phyloP scores from a whole-genome alignment of 2,113 vertebrate species.

The Eurypyga helias region DNA sequence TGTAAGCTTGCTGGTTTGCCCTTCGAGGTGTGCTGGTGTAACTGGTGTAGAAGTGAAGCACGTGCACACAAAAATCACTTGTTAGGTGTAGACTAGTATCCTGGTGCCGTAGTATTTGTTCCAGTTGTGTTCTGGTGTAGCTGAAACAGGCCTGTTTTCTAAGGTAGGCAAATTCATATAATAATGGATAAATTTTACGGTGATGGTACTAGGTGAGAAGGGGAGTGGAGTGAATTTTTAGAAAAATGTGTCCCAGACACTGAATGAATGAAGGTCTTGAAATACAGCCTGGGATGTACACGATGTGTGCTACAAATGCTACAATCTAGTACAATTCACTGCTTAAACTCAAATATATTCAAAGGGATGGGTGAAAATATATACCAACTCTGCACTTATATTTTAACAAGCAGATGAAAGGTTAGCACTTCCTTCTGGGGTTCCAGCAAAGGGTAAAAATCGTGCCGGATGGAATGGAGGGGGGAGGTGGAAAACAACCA shows the following conservation, averaged over 20 bases:
- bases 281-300: rapidly evolving
- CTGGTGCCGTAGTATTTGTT: background rate
- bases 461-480: background rate
- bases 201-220: background rate
- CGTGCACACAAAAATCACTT: background rate
- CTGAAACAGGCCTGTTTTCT: background rate
- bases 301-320: background rate
- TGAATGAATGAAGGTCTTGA: background rate
- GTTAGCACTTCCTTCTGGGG: background rate
- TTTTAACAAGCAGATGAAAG: background rate
- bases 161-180: background rate
- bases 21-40: background rate
- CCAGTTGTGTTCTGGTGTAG: background rate
- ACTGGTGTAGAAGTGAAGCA: background rate
- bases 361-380: background rate
- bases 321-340: background rate
- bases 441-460: background rate
- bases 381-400: background rate
- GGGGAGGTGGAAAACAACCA: background rate
- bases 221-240: background rate
- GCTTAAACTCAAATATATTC: background rate
- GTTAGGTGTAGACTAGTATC: background rate
- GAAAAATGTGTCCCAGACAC: background rate
- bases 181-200: background rate
- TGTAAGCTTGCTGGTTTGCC: background rate